Conservation (phyloP, 2,113 vertebrate species). For the Hucho hucho region DNA sequence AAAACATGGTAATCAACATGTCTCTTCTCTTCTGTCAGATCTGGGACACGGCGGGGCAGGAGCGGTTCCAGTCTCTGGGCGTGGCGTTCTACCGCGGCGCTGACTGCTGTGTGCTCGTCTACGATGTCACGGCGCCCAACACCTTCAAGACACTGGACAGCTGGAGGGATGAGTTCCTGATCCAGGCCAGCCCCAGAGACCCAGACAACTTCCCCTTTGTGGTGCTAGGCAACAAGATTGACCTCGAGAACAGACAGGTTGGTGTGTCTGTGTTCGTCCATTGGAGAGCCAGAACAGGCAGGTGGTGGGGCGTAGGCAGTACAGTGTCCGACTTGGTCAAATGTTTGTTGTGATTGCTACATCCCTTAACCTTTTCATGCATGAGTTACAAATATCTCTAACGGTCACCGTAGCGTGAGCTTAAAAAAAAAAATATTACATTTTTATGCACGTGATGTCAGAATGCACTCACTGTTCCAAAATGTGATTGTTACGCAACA, state of each 20-base stretch:
- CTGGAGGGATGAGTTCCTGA: conserved; percentile 58
- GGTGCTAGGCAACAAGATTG: conserved; percentile 58
- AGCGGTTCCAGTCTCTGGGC: conserved; percentile 54
- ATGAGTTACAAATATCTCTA: too few species aligned
- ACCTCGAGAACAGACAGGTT: conserved; percentile 55
- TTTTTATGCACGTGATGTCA: too few species aligned
- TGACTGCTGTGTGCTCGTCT: conserved; percentile 56
- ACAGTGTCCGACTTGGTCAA: too few species aligned
- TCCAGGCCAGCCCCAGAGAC: conserved; percentile 55
- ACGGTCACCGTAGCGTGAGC: too few species aligned
- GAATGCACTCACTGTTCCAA: too few species aligned
- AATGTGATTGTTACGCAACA: too few species aligned
- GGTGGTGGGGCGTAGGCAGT: too few species aligned
- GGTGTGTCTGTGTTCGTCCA: background rate
- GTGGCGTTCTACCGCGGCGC: conserved; percentile 54
- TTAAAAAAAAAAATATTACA: too few species aligned
- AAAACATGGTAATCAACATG: too few species aligned
- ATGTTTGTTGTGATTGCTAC: too few species aligned
- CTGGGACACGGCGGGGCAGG: conserved; percentile 56
- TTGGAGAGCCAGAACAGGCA: too few species aligned
- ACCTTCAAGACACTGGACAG: conserved; percentile 56
- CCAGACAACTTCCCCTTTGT: conserved; percentile 59
- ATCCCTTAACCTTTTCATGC: too few species aligned
- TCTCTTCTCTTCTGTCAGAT: conserved; percentile 31
- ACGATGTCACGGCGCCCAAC: conserved; percentile 47